These are phyloP conservation scores for Coelinius sp. DNA, from an alignment of 2,888 invertebrate species.

Conservation along the genomic window DNA sequence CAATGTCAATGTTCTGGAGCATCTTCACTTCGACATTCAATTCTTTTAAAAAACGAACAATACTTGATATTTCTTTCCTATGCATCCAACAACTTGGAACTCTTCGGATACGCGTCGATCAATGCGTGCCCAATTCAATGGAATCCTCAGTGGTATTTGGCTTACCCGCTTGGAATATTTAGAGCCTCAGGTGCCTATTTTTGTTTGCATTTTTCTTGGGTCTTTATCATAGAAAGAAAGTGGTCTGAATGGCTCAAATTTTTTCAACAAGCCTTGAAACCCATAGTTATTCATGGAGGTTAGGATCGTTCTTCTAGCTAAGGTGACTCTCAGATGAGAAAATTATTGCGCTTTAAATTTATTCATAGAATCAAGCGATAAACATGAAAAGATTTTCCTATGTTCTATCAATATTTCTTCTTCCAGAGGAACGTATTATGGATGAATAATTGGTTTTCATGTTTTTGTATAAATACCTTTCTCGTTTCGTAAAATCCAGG, in stretches of 20 bases:
- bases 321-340: neutral
- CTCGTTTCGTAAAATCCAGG: neutral
- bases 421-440: neutral
- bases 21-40: neutral
- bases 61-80: neutral
- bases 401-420: neutral
- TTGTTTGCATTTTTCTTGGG: constrained; percentile 43
- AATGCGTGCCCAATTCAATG: constrained; percentile 29
- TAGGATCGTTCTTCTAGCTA: neutral
- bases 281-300: neutral
- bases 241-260: neutral
- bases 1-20: constrained; percentile 49
- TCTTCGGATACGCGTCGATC: constrained; percentile 3
- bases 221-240: neutral
- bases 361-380: neutral
- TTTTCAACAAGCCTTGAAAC: neutral
- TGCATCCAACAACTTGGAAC: neutral
- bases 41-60: neutral
- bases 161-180: constrained; percentile 37
- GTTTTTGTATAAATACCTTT: neutral
- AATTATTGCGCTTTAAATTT: neutral
- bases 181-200: constrained; percentile 43
- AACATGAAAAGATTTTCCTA: neutral
- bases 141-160: constrained; percentile 33
- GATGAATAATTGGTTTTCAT: neutral